Conservation (phyloP, 2,888 invertebrate genomes). For the Lithophane ornitopus region DNA sequence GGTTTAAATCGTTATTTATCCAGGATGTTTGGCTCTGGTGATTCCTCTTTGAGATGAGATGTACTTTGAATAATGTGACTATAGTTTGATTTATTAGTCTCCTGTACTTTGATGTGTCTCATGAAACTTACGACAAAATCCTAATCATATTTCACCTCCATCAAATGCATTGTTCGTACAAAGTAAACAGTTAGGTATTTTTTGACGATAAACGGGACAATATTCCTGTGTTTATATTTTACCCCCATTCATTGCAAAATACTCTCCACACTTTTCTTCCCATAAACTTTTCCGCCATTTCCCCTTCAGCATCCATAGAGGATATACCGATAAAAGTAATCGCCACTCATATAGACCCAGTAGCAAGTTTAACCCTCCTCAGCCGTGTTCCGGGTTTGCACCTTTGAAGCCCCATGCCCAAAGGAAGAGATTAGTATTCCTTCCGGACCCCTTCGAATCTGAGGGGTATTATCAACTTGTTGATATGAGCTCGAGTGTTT, state of each 20-base stretch:
- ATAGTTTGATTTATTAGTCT: not conserved
- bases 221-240: not conserved
- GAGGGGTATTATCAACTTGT: conserved; percentile 57
- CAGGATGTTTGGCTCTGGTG: not conserved
- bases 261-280: not conserved
- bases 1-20: not conserved
- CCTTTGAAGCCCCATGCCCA: conserved; percentile 25
- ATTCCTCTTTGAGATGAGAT: not conserved
- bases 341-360: conserved; percentile 23
- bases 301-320: conserved; percentile 14
- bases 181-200: not conserved
- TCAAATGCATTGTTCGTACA: not conserved
- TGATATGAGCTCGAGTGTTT: conserved; percentile 46
- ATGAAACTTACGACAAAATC: not conserved
- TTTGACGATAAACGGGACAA: not conserved
- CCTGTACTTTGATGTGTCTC: not conserved
- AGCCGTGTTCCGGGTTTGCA: conserved; percentile 42
- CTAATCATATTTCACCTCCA: not conserved
- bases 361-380: conserved; percentile 34
- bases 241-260: not conserved
- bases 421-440: conserved; percentile 56
- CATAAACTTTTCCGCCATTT: not conserved
- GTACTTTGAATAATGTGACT: not conserved
- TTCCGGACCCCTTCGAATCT: conserved; percentile 42
- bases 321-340: conserved; percentile 52